Conservation (phyloP, 2,888 invertebrate species). For the Drosophila recens region DNA sequence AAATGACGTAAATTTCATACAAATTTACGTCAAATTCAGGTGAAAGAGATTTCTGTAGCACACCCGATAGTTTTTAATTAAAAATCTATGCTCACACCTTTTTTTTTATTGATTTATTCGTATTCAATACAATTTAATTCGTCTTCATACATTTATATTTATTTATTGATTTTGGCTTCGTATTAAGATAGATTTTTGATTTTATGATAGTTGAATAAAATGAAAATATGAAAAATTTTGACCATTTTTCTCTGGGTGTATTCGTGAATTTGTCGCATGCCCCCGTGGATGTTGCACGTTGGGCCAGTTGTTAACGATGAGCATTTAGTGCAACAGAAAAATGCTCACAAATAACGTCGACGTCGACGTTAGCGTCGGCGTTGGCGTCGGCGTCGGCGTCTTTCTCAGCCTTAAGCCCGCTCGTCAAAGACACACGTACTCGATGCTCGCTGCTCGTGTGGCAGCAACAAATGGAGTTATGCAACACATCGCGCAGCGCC, state of each 20-base stretch:
- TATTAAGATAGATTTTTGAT: no score
- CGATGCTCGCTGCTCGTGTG: conserved; percentile 5
- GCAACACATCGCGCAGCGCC: conserved; percentile 41
- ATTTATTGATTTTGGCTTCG: no score
- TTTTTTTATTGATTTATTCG: no score
- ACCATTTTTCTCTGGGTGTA: not conserved
- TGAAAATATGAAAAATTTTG: not conserved
- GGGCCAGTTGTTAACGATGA: conserved; percentile 41
- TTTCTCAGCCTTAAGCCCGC: conserved; percentile 51
- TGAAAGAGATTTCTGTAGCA: no score
- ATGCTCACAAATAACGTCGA: conserved; percentile 23
- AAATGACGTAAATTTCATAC: no score
- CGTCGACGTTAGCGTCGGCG: not conserved
- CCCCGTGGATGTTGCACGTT: conserved; percentile 20
- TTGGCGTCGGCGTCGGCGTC: conserved; percentile 4
- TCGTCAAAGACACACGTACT: conserved; percentile 37
- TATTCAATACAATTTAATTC: no score
- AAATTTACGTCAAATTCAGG: no score
- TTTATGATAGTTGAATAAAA: not conserved
- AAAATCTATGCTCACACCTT: no score
- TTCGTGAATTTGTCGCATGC: conserved; percentile 48
- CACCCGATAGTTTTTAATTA: no score
- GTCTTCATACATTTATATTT: no score
- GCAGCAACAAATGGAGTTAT: conserved; percentile 46
- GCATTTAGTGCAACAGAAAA: conserved; percentile 45